phyloP scores from a whole-genome alignment of 1,140 invertebrate genomes.

The Platorchestia sp. region DNA sequence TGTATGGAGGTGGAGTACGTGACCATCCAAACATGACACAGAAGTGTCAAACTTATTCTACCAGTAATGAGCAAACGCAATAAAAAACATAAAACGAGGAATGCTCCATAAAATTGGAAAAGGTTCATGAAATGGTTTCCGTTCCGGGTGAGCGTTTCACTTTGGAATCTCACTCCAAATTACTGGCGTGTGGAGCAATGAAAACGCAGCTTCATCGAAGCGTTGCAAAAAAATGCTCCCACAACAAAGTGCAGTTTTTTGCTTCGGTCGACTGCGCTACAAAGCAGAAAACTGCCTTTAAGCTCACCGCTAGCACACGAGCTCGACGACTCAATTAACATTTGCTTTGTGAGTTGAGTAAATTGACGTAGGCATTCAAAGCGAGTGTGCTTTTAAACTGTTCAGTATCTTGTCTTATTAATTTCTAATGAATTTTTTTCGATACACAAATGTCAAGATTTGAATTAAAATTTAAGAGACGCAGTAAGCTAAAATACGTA shows the following conservation, averaged over 20 bases:
- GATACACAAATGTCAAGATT: background rate
- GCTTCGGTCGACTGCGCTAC: background rate
- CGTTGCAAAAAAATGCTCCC: background rate
- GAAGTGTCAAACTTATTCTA: too few relatives aligned
- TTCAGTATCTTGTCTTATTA: too few relatives aligned
- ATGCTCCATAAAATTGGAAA: background rate
- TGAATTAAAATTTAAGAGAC: background rate
- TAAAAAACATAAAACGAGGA: too few relatives aligned
- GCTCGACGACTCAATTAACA: background rate
- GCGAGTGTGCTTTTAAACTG: background rate
- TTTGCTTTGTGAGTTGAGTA: background rate
- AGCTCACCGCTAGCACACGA: background rate
- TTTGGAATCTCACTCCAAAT: background rate
- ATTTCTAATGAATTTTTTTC: background rate
- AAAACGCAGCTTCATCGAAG: background rate
- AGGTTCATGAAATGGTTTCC: background rate
- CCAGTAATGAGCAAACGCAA: too few relatives aligned
- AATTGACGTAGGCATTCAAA: background rate
- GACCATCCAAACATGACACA: too few relatives aligned
- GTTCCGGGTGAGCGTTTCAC: too few relatives aligned
- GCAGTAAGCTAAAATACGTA: too few relatives aligned
- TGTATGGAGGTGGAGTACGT: too few relatives aligned
- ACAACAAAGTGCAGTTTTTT: background rate
- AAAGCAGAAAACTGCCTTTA: background rate
- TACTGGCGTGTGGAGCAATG: background rate